Percentiles rank a stretch among this genome's conserved stretches.
phyloP scores from a whole-genome alignment of 2,888 invertebrate species.

The Hyppa rectilinea region DNA sequence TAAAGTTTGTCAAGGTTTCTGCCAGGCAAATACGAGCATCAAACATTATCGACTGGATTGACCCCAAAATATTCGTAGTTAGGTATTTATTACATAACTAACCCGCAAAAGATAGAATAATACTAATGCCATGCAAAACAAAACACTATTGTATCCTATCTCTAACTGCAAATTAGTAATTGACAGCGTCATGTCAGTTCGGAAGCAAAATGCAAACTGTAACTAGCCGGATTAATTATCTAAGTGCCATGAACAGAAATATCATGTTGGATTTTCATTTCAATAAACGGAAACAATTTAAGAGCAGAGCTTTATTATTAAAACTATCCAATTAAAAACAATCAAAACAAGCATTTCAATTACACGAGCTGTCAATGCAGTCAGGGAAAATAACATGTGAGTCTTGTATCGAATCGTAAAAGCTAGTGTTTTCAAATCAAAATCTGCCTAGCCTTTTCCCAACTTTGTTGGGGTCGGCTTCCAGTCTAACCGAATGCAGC shows the following conservation, averaged over 20 bases:
- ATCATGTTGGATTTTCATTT: no score
- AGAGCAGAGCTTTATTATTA: not conserved
- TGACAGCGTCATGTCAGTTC: not conserved
- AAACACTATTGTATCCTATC: not conserved
- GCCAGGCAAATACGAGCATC: conserved; percentile 54
- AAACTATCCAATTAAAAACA: not conserved
- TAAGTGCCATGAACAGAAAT: not conserved
- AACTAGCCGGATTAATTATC: not conserved
- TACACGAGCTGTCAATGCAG: not conserved
- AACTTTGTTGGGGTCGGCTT: no score
- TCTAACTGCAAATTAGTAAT: not conserved
- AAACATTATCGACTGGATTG: conserved; percentile 76
- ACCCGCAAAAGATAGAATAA: not conserved
- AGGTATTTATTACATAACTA: not conserved
- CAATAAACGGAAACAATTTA: not conserved
- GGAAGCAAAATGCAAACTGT: not conserved
- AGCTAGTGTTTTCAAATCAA: not conserved
- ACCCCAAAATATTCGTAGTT: conserved; percentile 46
- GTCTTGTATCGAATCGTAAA: not conserved
- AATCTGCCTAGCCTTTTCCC: no score
- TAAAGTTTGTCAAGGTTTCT: conserved; percentile 60
- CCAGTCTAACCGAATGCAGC: no score
- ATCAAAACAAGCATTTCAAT: not conserved
- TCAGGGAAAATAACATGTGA: not conserved
- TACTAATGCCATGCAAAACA: not conserved